Conservation (phyloP, 53 echinoderm and acorn worm genomes). For the Hippasteria phrygiana region DNA sequence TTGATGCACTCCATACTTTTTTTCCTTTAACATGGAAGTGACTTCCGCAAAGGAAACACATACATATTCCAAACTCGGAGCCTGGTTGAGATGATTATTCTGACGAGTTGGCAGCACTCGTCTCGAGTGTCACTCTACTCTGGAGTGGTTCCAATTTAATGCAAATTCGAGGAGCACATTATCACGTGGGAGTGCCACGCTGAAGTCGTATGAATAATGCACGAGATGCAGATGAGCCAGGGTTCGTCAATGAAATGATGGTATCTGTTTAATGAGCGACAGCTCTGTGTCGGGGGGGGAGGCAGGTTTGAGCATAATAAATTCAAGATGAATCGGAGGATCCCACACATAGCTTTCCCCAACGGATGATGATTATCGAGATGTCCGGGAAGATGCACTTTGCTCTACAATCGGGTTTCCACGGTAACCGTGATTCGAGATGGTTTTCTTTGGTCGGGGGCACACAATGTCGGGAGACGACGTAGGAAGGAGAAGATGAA, state of each 20-base stretch:
- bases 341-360: not conserved
- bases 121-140: conserved; percentile 27
- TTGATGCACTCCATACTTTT: too few relatives aligned
- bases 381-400: conserved; percentile 42
- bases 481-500: not conserved
- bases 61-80: not conserved
- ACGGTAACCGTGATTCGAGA: conserved; percentile 48
- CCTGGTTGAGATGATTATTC: not conserved
- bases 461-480: not conserved
- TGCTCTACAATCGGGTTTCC: conserved; percentile 50
- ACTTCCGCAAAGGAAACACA: not conserved
- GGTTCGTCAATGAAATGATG: not conserved
- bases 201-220: conserved; percentile 12
- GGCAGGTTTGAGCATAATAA: not conserved
- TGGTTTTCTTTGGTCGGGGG: conserved; percentile 3
- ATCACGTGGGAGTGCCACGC: not conserved
- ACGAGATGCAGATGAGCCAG: conserved; percentile 47
- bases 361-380: not conserved
- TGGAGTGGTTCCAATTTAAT: conserved; percentile 7
- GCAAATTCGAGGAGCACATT: conserved; percentile 26
- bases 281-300: not conserved
- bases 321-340: not conserved
- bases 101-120: conserved; percentile 13
- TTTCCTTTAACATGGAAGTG: not conserved
- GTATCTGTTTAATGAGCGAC: not conserved